phyloP scores from a whole-genome alignment of 2,888 invertebrate genomes.

The Pantelozetes paolii region DNA sequence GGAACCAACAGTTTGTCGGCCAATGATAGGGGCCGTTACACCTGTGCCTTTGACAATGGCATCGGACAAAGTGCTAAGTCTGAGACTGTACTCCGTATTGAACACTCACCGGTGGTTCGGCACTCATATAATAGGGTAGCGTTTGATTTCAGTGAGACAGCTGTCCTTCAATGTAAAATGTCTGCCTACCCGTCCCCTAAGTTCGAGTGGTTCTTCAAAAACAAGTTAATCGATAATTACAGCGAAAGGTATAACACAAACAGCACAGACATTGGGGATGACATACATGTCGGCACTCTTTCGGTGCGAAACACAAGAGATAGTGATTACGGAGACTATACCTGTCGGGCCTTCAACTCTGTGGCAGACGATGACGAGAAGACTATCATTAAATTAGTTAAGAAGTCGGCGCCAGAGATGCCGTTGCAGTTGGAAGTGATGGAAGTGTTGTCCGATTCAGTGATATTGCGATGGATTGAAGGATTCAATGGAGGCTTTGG shows the following conservation, averaged over 20 bases:
- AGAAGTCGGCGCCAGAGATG: constrained; percentile 76
- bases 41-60: constrained; percentile 82
- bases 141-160: constrained; percentile 74
- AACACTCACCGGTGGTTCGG: constrained; percentile 81
- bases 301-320: constrained; percentile 56
- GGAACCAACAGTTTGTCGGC: constrained; percentile 53
- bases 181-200: constrained; percentile 88
- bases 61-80: constrained; percentile 75
- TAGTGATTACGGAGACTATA: constrained; percentile 81
- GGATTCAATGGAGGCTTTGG: constrained; percentile 85
- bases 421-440: constrained; percentile 68
- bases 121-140: constrained; percentile 66
- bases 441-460: constrained; percentile 71
- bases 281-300: constrained; percentile 75
- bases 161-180: constrained; percentile 79
- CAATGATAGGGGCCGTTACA: constrained; percentile 74
- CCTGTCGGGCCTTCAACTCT: constrained; percentile 77
- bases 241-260: constrained; percentile 71
- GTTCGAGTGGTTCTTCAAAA: constrained; percentile 70
- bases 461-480: constrained; percentile 76
- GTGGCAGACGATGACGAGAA: constrained; percentile 61
- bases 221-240: constrained; percentile 52
- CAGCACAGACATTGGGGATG: constrained; percentile 73
- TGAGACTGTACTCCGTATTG: constrained; percentile 72
- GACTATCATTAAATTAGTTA: constrained; percentile 66